Base-by-base conservation (phyloP, 2,888 invertebrate species). In the Drosophila monieri region DNA sequence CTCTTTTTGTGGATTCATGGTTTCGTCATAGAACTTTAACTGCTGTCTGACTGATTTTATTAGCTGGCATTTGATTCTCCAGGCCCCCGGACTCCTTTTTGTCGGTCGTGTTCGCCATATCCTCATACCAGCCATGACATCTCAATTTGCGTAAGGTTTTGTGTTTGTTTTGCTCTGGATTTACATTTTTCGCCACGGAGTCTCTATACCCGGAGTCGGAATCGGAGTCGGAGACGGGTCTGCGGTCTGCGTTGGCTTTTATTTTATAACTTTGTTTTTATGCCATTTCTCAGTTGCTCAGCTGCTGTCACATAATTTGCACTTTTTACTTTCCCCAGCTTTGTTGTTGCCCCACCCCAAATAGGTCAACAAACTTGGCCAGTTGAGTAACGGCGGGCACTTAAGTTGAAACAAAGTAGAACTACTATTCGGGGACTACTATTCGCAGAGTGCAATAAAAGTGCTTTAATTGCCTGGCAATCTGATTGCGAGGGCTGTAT, bases 231-330 rank as follows among this genome's bases (percentile, higher is more conserved):
- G 27, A 27, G 27, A 0, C 27, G 27, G 32, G 39, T 30, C 41
- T 47, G 21, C 21, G 23, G 59, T 59, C 23, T 47, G 27, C 35
- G 15, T 59, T 59, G 21, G 61, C 23, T 59, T 73, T 74, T 83
- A 65, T 80, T 85, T 80, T 79, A 80, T 68, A 85, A 70, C 80
- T 85, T 85, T 80, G 80, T 80, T 85, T 80, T 80, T 68, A 68
- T 69, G 68, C 68, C 66, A 76, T 78, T 76, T 81, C 75, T 65
- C 69, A 65, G 71, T 78, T 73, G 85, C 73, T 73, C 62, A 73
- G 65, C 73, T 64, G 73, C 68, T 81, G 74, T 64, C 80, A 61
- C 80, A 83, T 68, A 73, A 79, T 79, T 83, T 80, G 46, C 73
- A 57, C 59, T 64, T 73, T 54, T 54, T 59, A 62, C 60, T 62